These are phyloP conservation scores for Magallana angulata DNA, from an alignment of 1,140 invertebrate genomes.

Conservation along the genomic window DNA sequence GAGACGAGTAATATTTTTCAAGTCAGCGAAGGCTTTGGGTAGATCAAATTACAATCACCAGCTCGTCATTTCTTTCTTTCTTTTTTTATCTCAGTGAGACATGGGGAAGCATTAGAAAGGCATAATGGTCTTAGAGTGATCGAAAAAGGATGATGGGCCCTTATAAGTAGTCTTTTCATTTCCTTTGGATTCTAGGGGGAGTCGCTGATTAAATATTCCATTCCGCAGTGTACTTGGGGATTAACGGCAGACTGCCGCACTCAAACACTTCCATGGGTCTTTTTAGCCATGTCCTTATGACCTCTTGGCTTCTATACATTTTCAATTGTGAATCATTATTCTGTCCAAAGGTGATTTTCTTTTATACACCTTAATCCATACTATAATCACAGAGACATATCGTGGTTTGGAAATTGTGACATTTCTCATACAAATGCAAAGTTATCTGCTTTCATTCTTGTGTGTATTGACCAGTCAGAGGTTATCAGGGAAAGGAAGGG, in stretches of 20 bases:
- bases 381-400: constrained; percentile 15
- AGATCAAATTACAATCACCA: constrained; percentile 13
- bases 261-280: neutral
- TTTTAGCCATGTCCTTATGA: constrained; percentile 31
- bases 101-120: constrained; percentile 30
- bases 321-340: constrained; percentile 31
- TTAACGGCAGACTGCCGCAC: neutral
- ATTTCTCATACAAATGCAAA: constrained; percentile 37
- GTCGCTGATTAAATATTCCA: constrained; percentile 27
- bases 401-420: constrained; percentile 20
- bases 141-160: constrained; percentile 23
- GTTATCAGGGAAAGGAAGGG: neutral
- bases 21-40: constrained; percentile 22
- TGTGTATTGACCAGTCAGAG: constrained; percentile 29
- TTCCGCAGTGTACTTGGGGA: neutral
- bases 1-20: constrained; percentile 30
- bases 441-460: constrained; percentile 23
- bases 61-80: neutral
- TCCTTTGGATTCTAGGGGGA: constrained; percentile 28
- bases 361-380: constrained; percentile 25
- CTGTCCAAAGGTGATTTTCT: constrained; percentile 30
- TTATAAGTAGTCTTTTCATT: constrained; percentile 34
- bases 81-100: constrained; percentile 28
- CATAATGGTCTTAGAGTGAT: constrained; percentile 25
- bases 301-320: constrained; percentile 30